These are phyloP conservation scores for Sacculina carcini DNA, from an alignment of 2,888 invertebrate species.

Conservation along the genomic window DNA sequence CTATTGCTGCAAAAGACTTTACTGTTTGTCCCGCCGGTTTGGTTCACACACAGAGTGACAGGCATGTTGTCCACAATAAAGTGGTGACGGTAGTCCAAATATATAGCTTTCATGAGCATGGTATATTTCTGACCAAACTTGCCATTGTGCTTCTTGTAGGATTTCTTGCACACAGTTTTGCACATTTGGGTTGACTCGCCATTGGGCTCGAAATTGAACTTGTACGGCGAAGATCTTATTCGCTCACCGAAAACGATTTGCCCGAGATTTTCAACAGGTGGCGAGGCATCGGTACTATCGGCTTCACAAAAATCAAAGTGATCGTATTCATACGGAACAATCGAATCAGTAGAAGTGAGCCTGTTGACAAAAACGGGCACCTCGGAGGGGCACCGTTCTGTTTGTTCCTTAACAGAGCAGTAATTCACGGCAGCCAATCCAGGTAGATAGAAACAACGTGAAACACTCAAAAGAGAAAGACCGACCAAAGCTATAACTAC, in stretches of 20 bases:
- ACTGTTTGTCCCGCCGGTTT: conserved; percentile 7
- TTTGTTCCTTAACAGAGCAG: conserved; percentile 42
- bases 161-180: conserved; percentile 20
- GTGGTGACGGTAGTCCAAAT: conserved; percentile 89
- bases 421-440: conserved; percentile 93
- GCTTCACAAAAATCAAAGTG: conserved; percentile 83
- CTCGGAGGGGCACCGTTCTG: conserved; percentile 38
- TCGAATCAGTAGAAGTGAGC: conserved; percentile 87
- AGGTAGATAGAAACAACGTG: conserved; percentile 55
- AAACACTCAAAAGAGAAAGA: no score
- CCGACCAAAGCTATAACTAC: no score
- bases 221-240: conserved; percentile 77
- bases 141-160: conserved; percentile 20
- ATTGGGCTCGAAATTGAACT: conserved; percentile 43
- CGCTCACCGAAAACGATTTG: conserved; percentile 99
- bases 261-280: conserved; percentile 89
- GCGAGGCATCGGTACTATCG: conserved; percentile 34
- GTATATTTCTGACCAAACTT: conserved; percentile 42
- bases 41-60: conserved; percentile 61
- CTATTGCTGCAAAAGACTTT: conserved; percentile 92
- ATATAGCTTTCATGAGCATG: conserved; percentile 67
- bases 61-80: conserved; percentile 99
- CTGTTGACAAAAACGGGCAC: conserved; percentile 80
- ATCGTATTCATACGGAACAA: conserved; percentile 92
- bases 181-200: conserved; percentile 30